These are phyloP conservation scores for Gracilinanus agilis DNA, from an alignment of 2,113 vertebrate genomes.

Conservation along the genomic window DNA sequence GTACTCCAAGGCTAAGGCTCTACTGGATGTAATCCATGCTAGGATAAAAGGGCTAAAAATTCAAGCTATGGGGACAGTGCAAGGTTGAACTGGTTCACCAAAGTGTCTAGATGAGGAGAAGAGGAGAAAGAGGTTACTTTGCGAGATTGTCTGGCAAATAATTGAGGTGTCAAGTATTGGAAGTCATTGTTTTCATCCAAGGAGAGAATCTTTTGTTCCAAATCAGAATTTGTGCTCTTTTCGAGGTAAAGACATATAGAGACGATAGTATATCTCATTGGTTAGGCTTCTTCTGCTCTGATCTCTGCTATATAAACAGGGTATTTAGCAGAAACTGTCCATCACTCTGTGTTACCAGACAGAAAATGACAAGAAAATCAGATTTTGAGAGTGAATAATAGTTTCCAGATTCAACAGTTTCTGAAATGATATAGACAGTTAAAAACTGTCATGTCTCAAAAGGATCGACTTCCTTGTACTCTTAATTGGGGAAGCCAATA, in stretches of 20 bases:
- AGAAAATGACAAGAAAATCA: conserved; percentile 25
- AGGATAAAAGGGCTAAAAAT: neutral
- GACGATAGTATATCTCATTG: neutral
- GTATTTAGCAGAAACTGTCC: neutral
- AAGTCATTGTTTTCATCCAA: neutral
- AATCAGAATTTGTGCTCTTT: neutral
- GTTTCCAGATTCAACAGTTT: neutral
- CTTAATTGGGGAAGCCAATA: neutral
- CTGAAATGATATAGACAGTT: neutral
- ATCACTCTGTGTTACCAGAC: neutral
- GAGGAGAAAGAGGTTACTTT: neutral
- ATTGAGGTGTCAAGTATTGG: neutral
- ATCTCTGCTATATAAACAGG: neutral
- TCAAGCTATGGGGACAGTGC: neutral
- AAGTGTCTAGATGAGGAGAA: neutral
- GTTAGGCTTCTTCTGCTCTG: neutral
- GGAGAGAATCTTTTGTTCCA: neutral
- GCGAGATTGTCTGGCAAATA: neutral
- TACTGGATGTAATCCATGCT: neutral
- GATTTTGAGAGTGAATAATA: neutral
- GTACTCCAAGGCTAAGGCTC: neutral
- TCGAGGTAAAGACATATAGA: neutral
- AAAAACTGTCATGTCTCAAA: conserved; percentile 24
- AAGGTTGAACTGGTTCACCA: neutral
- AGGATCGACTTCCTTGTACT: neutral